A percentile compares a stretch with the other conserved stretches of the same genome.
Conservation (phyloP, 2,888 invertebrate species). For the Steromphala cineraria region DNA sequence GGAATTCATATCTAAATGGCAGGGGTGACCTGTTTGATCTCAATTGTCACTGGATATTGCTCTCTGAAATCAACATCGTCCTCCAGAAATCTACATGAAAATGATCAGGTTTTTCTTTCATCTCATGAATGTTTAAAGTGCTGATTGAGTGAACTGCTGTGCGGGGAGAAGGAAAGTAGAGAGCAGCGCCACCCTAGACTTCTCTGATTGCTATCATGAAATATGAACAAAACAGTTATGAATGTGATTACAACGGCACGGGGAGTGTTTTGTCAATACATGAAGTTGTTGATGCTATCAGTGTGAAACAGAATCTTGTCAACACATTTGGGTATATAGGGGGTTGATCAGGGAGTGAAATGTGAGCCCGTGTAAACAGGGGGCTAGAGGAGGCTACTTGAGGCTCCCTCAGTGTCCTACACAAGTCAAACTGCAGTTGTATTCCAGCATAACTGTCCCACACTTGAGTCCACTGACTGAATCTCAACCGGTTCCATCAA, state of each 20-base stretch:
- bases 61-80: background rate
- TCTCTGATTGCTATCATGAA: background rate
- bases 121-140: background rate
- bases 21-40: background rate
- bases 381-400: background rate
- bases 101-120: background rate
- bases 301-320: slow-evolving; percentile 15
- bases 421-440: background rate
- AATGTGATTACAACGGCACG: background rate
- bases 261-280: slow-evolving; percentile 1
- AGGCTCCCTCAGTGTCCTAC: background rate
- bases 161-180: background rate
- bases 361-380: background rate
- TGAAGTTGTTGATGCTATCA: slow-evolving; percentile 15
- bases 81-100: background rate
- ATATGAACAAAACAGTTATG: slow-evolving; percentile 12
- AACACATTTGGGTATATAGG: background rate
- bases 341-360: background rate
- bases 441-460: background rate
- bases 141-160: background rate
- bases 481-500: background rate
- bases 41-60: background rate
- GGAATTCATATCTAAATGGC: background rate
- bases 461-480: background rate
- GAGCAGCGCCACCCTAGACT: background rate